Evolutionary conservation across 2,113 vertebrate species (phyloP), one percentile per base, ranked within the genome.

Genomic region (Tylochromis polylepis): DNA sequence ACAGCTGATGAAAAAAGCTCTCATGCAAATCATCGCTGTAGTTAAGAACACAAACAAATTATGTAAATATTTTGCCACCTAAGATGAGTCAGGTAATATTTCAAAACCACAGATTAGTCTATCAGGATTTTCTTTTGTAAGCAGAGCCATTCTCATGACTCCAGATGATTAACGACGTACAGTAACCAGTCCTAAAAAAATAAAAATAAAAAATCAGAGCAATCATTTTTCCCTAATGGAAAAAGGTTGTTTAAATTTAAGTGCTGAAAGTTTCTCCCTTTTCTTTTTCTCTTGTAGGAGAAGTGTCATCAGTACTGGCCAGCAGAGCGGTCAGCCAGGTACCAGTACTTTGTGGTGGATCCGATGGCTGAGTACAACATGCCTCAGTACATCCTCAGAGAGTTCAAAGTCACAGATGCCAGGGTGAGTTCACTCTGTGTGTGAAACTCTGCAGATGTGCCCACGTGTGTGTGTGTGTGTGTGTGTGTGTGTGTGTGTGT

Each of bases 351-450:
- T 0, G 98, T 99, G 78, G 98, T 99, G 89, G 98, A 99, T 91
- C 98, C 98, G 1, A 99, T 99, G 98, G 98, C 98, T 2, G 98
- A 99, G 87, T 99, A 99, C 96, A 99, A 98, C 96, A 99, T 99
- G 98, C 98, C 98, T 0, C 98, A 99, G 95, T 99, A 99, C 88
- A 99, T 99, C 90, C 97, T 99, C 46, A 95, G 98, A 53, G 98
- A 99, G 92, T 99, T 99, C 96, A 99, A 99, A 93, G 98, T 99
- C 96, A 99, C 98, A 0, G 98, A 99, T 41, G 98, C 98, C 93
- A 96, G 98, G 97, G 98, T 99, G 88, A 59, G 29, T 55, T 75
- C 79, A n/a, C 79, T 88, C 27, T n/a, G 18, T 12, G n/a, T 77
- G 75, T 62, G 56, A 53, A 22, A 49, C 14, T 49, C 1, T 82